A percentile compares a stretch with the other conserved stretches of the same genome.
phyloP scores from a whole-genome alignment of 1,140 invertebrate species.

The Eulimnadia texana region DNA sequence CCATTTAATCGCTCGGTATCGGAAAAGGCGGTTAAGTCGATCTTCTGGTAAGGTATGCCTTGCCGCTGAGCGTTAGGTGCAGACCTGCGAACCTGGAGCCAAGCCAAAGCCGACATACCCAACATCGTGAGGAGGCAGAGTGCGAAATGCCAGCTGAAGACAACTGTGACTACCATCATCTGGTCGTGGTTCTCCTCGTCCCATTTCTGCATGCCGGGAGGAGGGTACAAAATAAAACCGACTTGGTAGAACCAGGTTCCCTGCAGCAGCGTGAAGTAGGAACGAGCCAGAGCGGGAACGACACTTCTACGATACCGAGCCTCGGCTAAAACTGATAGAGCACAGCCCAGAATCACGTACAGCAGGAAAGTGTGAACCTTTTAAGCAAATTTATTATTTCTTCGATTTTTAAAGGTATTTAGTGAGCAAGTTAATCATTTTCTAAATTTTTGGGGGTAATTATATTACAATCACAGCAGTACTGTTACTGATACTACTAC shows the following conservation, averaged over 20 bases:
- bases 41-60: not conserved
- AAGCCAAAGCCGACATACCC: not conserved
- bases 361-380: conserved; percentile 34
- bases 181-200: conserved; percentile 30
- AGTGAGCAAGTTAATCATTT: not conserved
- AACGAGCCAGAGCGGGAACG: conserved; percentile 26
- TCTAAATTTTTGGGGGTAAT: not conserved
- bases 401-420: not conserved
- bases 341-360: conserved; percentile 28
- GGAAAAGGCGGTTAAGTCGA: not conserved
- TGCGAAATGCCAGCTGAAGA: conserved; percentile 32
- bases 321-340: conserved; percentile 28
- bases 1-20: too few species aligned
- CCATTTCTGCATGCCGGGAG: conserved; percentile 28
- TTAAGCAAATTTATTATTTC: not conserved
- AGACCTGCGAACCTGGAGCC: not conserved
- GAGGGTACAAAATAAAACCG: conserved; percentile 37
- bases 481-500: not conserved
- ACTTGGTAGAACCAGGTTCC: conserved; percentile 39
- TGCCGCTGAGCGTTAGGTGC: not conserved
- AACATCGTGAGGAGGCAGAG: not conserved
- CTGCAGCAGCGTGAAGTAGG: conserved; percentile 32
- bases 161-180: conserved; percentile 34
- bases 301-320: conserved; percentile 28
- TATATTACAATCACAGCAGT: not conserved